Evolutionary conservation across 35 echinoderm and acorn worm species (phyloP).

Genomic region (Apostichopus parvimensis): DNA sequence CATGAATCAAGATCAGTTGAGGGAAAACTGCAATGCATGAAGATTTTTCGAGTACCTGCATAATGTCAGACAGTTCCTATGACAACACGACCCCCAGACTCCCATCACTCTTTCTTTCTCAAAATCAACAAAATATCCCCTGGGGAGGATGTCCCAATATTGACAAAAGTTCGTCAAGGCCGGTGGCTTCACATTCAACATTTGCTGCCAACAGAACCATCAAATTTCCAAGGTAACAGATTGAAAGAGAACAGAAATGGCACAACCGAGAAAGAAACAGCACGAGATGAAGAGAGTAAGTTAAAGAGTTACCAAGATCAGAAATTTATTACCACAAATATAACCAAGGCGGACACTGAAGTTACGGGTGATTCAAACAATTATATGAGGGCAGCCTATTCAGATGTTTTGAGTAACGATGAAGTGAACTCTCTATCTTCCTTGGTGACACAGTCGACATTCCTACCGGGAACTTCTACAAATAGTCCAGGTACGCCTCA

Average conservation of each 20-base stretch:
- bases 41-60: background rate
- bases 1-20: background rate
- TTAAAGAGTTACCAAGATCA: background rate
- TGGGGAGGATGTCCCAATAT: constrained; percentile 3
- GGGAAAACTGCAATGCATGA: background rate
- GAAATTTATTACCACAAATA: background rate
- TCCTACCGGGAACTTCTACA: background rate
- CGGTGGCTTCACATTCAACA: constrained; percentile 83
- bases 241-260: background rate
- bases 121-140: constrained; percentile 43
- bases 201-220: background rate
- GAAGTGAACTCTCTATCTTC: background rate
- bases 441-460: background rate
- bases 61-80: constrained; percentile 27
- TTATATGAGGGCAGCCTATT: background rate
- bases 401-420: background rate
- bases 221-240: background rate
- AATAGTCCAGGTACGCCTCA: background rate
- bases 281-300: background rate
- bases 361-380: background rate
- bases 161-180: constrained; percentile 63
- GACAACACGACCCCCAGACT: constrained; percentile 2
- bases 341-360: background rate
- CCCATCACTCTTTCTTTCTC: constrained; percentile 24
- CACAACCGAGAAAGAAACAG: background rate